A percentile compares a stretch with the other conserved stretches of the same genome.
Evolutionary conservation across 1,140 invertebrate genomes (phyloP).

Genomic region (Tribolium madens): DNA sequence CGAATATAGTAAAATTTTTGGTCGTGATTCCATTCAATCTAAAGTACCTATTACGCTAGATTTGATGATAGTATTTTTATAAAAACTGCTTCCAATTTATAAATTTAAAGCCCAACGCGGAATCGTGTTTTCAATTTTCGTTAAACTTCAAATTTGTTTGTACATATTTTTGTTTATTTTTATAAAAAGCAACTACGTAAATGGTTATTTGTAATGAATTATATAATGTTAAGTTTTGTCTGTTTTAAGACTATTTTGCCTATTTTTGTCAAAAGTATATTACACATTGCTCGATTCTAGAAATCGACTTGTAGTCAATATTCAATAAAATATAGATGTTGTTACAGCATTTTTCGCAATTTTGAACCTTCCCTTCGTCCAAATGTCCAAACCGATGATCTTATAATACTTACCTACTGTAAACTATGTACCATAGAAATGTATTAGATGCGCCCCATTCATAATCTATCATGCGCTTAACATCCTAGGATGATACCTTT

Average conservation of each 20-base stretch:
- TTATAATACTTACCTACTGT: too few relatives aligned
- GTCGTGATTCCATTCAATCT: background rate
- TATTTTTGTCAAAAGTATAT: conserved; percentile 31
- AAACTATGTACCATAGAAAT: too few relatives aligned
- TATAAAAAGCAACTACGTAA: conserved; percentile 11
- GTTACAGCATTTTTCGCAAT: conserved; percentile 44
- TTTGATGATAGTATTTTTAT: background rate
- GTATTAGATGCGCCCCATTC: too few relatives aligned
- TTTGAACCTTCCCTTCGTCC: background rate
- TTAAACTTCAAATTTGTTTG: conserved; percentile 1
- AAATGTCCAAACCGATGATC: too few relatives aligned
- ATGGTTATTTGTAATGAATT: conserved; percentile 37
- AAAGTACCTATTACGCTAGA: background rate
- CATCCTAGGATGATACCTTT: too few relatives aligned
- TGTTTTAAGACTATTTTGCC: conserved; percentile 39
- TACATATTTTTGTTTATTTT: conserved; percentile 12
- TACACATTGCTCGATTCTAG: conserved; percentile 8
- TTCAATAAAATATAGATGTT: conserved; percentile 53
- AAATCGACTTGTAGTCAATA: conserved; percentile 53
- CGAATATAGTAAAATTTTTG: background rate
- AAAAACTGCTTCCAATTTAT: background rate
- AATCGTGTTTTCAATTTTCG: background rate
- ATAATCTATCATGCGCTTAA: too few relatives aligned
- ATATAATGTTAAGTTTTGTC: conserved; percentile 32
- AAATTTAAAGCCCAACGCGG: background rate